phyloP scores from a whole-genome alignment of 1,140 invertebrate genomes.

The Eueides isabella region DNA sequence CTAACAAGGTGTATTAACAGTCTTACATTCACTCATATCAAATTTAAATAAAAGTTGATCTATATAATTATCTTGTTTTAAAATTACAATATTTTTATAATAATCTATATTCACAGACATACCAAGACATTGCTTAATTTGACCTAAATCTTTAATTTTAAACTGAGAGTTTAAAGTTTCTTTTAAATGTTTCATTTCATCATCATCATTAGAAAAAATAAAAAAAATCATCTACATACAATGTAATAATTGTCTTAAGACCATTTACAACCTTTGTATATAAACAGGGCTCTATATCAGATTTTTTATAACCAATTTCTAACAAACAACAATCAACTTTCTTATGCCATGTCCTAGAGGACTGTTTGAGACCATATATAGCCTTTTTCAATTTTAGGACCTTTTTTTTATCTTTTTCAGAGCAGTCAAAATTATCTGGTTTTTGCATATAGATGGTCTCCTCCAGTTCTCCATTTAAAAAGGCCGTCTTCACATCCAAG shows the following conservation, averaged over 20 bases:
- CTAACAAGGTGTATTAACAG: constrained; percentile 22
- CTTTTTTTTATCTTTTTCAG: constrained; percentile 24
- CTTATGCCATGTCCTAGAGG: constrained; percentile 57
- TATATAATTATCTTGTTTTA: constrained; percentile 34
- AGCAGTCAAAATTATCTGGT: constrained; percentile 8
- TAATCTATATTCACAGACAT: constrained; percentile 42
- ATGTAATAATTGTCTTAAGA: constrained; percentile 47
- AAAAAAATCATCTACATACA: constrained; percentile 43
- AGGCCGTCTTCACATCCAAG: constrained; percentile 64
- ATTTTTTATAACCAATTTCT: constrained; percentile 48
- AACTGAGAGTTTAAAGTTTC: constrained; percentile 21
- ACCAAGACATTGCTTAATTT: constrained; percentile 27
- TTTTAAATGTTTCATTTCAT: constrained; percentile 30
- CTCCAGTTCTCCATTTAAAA: constrained; percentile 65
- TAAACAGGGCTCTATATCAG: constrained; percentile 47
- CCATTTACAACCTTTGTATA: constrained; percentile 52
- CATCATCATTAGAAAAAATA: constrained; percentile 42
- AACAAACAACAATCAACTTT: constrained; percentile 46
- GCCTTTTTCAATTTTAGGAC: constrained; percentile 57
- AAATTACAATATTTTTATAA: constrained; percentile 31
- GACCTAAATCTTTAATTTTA: neutral
- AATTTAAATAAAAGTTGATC: constrained; percentile 25
- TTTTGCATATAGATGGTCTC: constrained; percentile 43
- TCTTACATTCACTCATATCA: constrained; percentile 25
- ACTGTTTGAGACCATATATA: constrained; percentile 74